A percentile compares a stretch with the other conserved stretches of the same genome.
Evolutionary conservation across 2,113 vertebrate species (phyloP).

Genomic region (Pedetes capensis): DNA sequence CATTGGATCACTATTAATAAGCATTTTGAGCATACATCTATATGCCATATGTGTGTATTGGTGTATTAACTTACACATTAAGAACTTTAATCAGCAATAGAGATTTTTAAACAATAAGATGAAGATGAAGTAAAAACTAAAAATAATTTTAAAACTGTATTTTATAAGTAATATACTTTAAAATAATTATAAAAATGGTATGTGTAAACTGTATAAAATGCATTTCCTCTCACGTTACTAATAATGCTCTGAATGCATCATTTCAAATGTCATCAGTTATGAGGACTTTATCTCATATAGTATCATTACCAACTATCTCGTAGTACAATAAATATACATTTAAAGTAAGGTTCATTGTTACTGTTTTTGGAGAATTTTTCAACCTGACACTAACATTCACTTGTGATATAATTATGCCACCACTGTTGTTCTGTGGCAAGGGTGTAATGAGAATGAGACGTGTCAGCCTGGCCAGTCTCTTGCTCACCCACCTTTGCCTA

Average conservation of each 20-base stretch:
- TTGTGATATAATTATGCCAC: not conserved
- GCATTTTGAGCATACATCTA: not conserved
- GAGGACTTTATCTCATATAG: not conserved
- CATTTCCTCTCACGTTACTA: not conserved
- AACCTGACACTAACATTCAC: not conserved
- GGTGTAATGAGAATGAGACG: not conserved
- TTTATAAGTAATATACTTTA: not conserved
- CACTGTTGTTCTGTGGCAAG: not conserved
- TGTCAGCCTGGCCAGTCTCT: not conserved
- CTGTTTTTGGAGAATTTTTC: not conserved
- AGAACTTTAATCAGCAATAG: not conserved
- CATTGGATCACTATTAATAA: not conserved
- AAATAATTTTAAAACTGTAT: not conserved
- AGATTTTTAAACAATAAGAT: not conserved
- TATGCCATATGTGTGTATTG: not conserved
- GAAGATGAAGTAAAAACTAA: not conserved
- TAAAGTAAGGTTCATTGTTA: not conserved
- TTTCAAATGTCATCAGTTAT: constrained; percentile 11
- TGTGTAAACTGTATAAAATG: not conserved
- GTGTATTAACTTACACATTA: not conserved
- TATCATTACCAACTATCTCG: not conserved
- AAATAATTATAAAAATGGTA: not conserved
- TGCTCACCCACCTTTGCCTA: not conserved
- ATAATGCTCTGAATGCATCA: not conserved
- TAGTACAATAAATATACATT: not conserved